Percentiles rank a stretch among this genome's conserved stretches.
Conservation (phyloP, 2,797 vertebrate species). For the Alfaro cultratus region DNA sequence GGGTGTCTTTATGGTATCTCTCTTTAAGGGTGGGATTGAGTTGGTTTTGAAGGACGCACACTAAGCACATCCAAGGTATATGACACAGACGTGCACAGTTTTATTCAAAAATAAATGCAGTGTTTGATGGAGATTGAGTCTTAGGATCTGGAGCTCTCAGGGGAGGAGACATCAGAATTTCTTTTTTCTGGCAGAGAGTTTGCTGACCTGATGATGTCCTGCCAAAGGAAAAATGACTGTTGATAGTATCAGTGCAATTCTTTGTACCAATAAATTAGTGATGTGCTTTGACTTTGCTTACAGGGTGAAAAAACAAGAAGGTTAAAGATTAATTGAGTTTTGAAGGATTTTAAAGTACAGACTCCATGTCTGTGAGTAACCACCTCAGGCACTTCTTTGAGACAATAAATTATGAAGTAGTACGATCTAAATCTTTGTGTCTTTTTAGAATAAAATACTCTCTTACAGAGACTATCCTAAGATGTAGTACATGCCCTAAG, state of each 20-base stretch:
- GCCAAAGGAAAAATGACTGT: constrained; percentile 45
- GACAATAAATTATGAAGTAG: not conserved
- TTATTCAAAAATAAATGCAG: not conserved
- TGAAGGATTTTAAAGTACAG: constrained; percentile 15
- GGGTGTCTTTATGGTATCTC: not conserved
- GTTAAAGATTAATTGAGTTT: not conserved
- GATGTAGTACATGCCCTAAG: not conserved
- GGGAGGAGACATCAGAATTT: not conserved
- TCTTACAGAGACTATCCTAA: constrained; percentile 1
- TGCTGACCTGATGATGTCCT: constrained; percentile 51
- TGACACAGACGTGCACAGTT: not conserved
- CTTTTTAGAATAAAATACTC: constrained; percentile 10
- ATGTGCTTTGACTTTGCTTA: constrained; percentile 53
- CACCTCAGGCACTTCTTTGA: not conserved
- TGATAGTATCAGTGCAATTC: constrained; percentile 41
- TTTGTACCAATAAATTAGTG: constrained; percentile 53
- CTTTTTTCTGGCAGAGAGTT: constrained; percentile 39
- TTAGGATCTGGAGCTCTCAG: not conserved
- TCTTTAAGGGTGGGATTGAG: not conserved
- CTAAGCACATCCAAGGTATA: not conserved
- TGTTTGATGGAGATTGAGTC: not conserved
- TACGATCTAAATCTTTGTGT: constrained; percentile 10
- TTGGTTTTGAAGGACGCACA: not conserved
- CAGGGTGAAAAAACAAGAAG: not conserved
- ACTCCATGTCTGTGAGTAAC: not conserved